A percentile compares a stretch with the other conserved stretches of the same genome.
Evolutionary conservation across 2,113 vertebrate species (phyloP).

Genomic region (Nothocercus julius): DNA sequence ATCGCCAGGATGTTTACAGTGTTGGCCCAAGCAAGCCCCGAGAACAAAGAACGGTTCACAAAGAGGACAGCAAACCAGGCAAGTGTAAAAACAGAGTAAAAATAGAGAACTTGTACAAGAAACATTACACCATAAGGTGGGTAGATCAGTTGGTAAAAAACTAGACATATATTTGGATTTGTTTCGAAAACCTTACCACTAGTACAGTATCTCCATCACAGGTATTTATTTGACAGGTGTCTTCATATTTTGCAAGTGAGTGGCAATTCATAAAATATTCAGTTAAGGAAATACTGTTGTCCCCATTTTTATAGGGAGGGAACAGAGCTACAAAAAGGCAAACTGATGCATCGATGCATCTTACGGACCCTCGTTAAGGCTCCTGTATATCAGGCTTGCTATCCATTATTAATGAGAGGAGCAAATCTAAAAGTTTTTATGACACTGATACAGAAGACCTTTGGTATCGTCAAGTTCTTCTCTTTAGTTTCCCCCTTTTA

Average conservation of each 20-base stretch:
- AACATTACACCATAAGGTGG: not conserved
- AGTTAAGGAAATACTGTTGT: not conserved
- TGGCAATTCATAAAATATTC: not conserved
- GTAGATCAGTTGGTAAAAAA: not conserved
- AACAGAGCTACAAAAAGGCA: not conserved
- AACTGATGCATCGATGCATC: not conserved
- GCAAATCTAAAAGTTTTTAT: slow-evolving; percentile 53
- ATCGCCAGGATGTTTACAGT: not conserved
- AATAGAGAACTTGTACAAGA: not conserved
- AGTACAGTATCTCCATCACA: not conserved
- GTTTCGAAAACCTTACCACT: not conserved
- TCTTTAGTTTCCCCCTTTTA: not conserved
- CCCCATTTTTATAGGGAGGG: not conserved
- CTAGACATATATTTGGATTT: not conserved
- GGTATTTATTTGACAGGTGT: not conserved
- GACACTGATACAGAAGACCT: not conserved
- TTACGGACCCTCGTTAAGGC: not conserved
- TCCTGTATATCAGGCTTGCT: not conserved
- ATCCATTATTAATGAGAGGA: slow-evolving; percentile 53
- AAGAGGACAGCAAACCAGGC: not conserved
- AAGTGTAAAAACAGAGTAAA: not conserved
- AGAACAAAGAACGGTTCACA: slow-evolving; percentile 22
- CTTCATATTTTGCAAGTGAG: not conserved
- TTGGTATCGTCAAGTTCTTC: not conserved
- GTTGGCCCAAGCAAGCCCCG: not conserved